A percentile compares a stretch with the other conserved stretches of the same genome.
phyloP scores from a whole-genome alignment of 2,888 invertebrate species.

The Pedicia rivosa region DNA sequence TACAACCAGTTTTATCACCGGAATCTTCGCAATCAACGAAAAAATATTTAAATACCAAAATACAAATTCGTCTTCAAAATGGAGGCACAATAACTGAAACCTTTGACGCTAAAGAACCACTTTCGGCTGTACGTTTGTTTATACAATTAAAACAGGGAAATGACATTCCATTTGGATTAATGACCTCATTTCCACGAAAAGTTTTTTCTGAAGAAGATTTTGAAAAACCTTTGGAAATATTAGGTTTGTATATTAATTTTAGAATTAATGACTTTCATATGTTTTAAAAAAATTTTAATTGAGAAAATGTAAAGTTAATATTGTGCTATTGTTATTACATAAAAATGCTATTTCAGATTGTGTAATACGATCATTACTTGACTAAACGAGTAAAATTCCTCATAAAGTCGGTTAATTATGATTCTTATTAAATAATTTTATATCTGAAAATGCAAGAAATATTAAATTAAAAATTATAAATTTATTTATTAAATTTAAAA shows the following conservation, averaged over 20 bases:
- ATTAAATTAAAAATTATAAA: too few species aligned
- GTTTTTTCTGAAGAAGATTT: conserved; percentile 77
- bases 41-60: conserved; percentile 49
- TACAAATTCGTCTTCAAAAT: conserved; percentile 65
- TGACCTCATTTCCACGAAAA: conserved; percentile 85
- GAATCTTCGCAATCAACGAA: conserved; percentile 25
- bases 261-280: too few species aligned
- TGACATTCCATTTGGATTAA: conserved; percentile 61
- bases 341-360: too few species aligned
- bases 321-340: too few species aligned
- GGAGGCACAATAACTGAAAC: conserved; percentile 56
- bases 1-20: conserved; percentile 13
- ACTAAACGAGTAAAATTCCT: too few species aligned
- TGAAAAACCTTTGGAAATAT: conserved; percentile 64
- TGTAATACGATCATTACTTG: too few species aligned
- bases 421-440: neutral
- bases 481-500: too few species aligned
- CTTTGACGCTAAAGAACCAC: conserved; percentile 72
- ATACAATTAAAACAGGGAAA: conserved; percentile 66
- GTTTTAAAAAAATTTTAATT: too few species aligned
- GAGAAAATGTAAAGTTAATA: too few species aligned
- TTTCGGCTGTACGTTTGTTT: conserved; percentile 80
- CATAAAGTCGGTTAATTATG: too few species aligned
- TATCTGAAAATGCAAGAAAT: conserved; percentile 1
- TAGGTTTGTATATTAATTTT: too few species aligned